phyloP scores from a whole-genome alignment of 2,888 invertebrate species.

The Pharmacophagus antenor region DNA sequence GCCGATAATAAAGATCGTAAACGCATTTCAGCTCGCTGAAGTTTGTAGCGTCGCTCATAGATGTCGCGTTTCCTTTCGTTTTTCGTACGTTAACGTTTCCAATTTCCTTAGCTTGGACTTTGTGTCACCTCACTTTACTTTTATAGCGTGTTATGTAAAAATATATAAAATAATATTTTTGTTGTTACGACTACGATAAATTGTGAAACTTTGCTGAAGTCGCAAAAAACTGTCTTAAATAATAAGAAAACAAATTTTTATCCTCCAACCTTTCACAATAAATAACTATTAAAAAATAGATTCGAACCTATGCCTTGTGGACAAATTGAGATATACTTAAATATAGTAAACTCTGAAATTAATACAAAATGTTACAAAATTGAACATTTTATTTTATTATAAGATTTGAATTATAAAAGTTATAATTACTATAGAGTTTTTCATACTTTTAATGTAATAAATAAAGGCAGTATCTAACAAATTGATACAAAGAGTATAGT shows the following conservation, averaged over 20 bases:
- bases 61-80: conserved; percentile 66
- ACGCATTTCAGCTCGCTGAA: conserved; percentile 76
- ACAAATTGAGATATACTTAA: too few species aligned
- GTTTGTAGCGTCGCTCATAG: conserved; percentile 71
- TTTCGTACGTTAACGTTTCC: conserved; percentile 33
- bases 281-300: too few species aligned
- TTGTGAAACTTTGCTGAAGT: neutral
- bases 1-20: conserved; percentile 78
- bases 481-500: conserved; percentile 42
- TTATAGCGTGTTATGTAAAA: conserved; percentile 18
- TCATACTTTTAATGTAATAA: neutral
- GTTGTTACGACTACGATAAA: neutral
- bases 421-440: too few species aligned
- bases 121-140: conserved; percentile 22
- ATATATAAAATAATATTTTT: conserved; percentile 4
- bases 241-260: too few species aligned
- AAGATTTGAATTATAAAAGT: too few species aligned
- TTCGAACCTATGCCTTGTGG: too few species aligned
- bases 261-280: too few species aligned
- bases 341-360: too few species aligned
- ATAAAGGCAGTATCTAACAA: conserved; percentile 16
- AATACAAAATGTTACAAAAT: too few species aligned
- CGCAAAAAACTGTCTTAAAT: neutral
- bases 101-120: conserved; percentile 22
- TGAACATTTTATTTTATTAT: too few species aligned